phyloP scores from a whole-genome alignment of 2,888 invertebrate genomes.

The Xanthia togata region DNA sequence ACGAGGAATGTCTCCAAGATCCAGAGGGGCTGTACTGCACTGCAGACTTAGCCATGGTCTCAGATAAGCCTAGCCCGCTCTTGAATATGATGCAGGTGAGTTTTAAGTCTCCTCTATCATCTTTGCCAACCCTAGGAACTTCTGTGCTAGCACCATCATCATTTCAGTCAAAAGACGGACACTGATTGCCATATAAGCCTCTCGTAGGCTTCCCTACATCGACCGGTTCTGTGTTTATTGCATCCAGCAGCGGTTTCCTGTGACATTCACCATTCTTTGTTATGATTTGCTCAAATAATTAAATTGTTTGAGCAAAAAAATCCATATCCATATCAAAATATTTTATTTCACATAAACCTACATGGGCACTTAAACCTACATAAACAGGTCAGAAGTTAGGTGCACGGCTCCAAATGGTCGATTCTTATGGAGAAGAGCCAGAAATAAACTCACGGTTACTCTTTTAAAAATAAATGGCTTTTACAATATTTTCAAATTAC shows the following conservation, averaged over 20 bases:
- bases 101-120: neutral
- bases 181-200: neutral
- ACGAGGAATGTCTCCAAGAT: constrained; percentile 63
- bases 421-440: too few relatives aligned
- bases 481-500: too few relatives aligned
- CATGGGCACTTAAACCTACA: too few relatives aligned
- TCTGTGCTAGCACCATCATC: neutral
- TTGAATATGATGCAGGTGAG: constrained; percentile 67
- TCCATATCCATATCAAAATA: too few relatives aligned
- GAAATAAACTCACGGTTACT: too few relatives aligned
- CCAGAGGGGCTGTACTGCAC: constrained; percentile 66
- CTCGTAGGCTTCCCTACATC: neutral
- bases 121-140: neutral
- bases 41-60: constrained; percentile 57
- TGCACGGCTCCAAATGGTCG: too few relatives aligned
- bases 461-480: too few relatives aligned
- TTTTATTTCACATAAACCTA: too few relatives aligned
- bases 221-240: too few relatives aligned
- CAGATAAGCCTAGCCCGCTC: constrained; percentile 64
- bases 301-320: too few relatives aligned
- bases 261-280: neutral
- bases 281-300: neutral
- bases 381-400: too few relatives aligned
- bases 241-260: neutral
- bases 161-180: neutral